Conservation (phyloP, 2,113 vertebrate species). For the Cavia aperea region DNA sequence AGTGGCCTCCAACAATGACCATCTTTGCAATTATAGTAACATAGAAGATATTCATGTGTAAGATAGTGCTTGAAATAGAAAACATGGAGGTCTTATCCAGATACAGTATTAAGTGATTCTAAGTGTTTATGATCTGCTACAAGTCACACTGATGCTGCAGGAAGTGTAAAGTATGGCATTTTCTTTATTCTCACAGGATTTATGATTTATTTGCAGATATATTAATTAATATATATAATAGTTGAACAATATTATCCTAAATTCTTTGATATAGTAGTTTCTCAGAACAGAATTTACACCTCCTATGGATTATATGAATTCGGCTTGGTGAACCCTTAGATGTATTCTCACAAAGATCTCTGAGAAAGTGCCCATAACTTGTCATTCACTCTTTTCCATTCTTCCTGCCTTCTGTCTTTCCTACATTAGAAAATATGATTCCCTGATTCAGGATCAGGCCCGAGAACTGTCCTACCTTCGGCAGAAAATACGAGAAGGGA, state of each 20-base stretch:
- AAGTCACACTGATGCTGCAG: not conserved
- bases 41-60: not conserved
- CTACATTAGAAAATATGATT: conserved; percentile 83
- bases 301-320: not conserved
- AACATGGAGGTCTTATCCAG: not conserved
- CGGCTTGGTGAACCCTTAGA: not conserved
- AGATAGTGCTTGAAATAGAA: not conserved
- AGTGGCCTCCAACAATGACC: not conserved
- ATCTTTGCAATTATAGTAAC: not conserved
- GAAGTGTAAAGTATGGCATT: not conserved
- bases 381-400: not conserved
- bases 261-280: not conserved
- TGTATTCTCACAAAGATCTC: not conserved
- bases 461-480: conserved; percentile 90
- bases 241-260: not conserved
- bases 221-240: not conserved
- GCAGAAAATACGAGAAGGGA: conserved; percentile 85
- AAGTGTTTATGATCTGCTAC: not conserved
- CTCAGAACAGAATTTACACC: not conserved
- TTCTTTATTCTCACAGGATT: not conserved
- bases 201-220: not conserved
- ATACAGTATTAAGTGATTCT: not conserved
- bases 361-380: not conserved
- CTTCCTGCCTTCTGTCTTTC: not conserved
- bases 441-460: conserved; percentile 91